These are phyloP conservation scores for Strix uralensis DNA, from an alignment of 2,113 vertebrate genomes.

Conservation along the genomic window DNA sequence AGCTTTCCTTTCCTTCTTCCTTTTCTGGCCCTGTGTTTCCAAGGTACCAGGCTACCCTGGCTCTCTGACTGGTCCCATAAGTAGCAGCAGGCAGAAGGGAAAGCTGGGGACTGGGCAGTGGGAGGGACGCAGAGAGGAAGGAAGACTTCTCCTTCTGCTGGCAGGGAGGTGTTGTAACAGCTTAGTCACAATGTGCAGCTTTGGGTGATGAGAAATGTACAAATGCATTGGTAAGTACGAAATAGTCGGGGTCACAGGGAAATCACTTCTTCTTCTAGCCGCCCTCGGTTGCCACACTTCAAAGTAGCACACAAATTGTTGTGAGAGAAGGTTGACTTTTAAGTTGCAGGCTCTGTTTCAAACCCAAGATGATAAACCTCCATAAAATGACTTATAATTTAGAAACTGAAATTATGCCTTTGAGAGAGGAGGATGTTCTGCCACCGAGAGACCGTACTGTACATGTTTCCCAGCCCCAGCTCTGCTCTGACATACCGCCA, in stretches of 20 bases:
- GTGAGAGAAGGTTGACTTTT: background rate
- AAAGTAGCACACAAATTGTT: background rate
- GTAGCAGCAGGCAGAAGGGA: background rate
- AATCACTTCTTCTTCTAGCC: background rate
- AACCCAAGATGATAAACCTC: background rate
- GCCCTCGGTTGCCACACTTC: background rate
- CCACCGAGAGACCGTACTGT: accelerated
- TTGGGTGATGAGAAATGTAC: background rate
- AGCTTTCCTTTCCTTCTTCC: background rate
- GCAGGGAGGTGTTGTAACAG: background rate
- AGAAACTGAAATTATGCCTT: background rate
- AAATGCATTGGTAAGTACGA: background rate
- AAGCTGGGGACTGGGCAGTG: background rate
- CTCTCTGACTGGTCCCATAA: accelerated
- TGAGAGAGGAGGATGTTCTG: background rate
- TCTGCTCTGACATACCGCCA: background rate
- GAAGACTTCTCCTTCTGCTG: background rate
- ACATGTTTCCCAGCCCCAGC: accelerated
- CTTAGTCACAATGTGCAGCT: background rate
- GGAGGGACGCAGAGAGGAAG: background rate
- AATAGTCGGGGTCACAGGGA: background rate
- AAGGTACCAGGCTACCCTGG: background rate
- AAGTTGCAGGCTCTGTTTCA: accelerated
- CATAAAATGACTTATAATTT: background rate
- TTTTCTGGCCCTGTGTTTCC: background rate